Evolutionary conservation across 2,888 invertebrate genomes (phyloP), one percentile per base, ranked within the genome.

Genomic region (Stictocephala bisonia): DNA sequence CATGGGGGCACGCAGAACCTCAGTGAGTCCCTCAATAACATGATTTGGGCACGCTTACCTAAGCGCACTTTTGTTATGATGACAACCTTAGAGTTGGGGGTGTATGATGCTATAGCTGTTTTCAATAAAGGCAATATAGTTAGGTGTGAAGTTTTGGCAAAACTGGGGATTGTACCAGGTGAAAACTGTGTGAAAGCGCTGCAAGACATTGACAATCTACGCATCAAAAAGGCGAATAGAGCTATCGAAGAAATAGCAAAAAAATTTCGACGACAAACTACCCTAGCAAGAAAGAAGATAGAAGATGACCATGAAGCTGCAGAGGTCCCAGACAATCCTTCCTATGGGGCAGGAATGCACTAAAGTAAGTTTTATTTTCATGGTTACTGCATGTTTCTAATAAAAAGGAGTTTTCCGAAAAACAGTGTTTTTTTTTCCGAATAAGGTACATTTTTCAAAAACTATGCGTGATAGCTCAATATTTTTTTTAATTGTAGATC

Each of bases 21-120:
- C 2, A 50, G n/a, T 22, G 67, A 67, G 22, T 27, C 67, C 9
- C 44, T 67, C 15, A 67, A 67, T 20, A 50, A 50, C 29, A 18
- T 67, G 3, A 67, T 67, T 41, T 50, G 50, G 67, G 15, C 67
- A 7, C 48, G 27, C 9, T n/a, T 67, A 18, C 67, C 67, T 3
- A 50, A 67, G 22, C 18, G 29, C 15, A 50, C 48, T 20, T 68
- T 68, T 31, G 50, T 68, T n/a, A n/a, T 22, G 20, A 18, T 18
- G 35, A 35, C 20, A 18, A 51, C 68, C 4, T 35, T 68, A 18
- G 51, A 51, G 51, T 51, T 51, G 9, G 29, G 51, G 3, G 31
- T 51, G 1, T 67, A 68, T 31, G 51, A 51, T 13, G 68, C 51
- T 1, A 22, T 51, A 20, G 26, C 35, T 18, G 15, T 31, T 20